Base-by-base conservation (phyloP, 1,140 invertebrate species). In the Heterodera schachtii region DNA sequence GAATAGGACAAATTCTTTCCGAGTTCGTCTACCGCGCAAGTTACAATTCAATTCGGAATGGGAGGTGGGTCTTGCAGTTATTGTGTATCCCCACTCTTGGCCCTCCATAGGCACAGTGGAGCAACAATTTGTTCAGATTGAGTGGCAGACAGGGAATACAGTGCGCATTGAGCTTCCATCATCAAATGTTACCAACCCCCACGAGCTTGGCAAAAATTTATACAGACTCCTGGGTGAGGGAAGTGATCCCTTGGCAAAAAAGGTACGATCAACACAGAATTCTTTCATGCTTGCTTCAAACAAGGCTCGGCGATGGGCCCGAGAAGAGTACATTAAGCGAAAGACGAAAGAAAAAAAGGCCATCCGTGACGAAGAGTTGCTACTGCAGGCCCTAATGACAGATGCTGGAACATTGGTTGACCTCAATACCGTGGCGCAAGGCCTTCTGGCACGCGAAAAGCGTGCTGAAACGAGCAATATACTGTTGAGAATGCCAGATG, bases 51-150 rank as follows among this genome's bases (percentile, higher is more conserved):
- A 73, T 21, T 73, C n/a, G 13, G 47, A 73, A 16, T 44, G 47
- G 71, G 71, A 19, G 21, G 47, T 73, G 44, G 71, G 71, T 16
- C 47, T 19, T 21, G 71, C n/a, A 3, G 71, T 73, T 21, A 46
- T 19, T 21, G 47, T 73, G 21, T 44, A 73, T 73, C 44, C 71
- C 16, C n/a, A 73, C 21, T 19, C 71, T 16, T 46, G 44, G 47
- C 47, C 71, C 71, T 49, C 71, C 44, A 73, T 73, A 19, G 71
- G 71, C 16, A 73, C 71, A 5, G 71, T n/a, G n/a, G 73, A 74
- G 5, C n/a, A 74, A 43, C 73, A 74, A 43, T 74, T 47, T 47
- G 52, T 74, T 31, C n/a, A 43, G 1, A 43, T 74, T 7, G n/a
- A 74, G 2, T 74, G 52, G 46, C 16, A 74, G n/a, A 74, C 47